Base-by-base conservation (phyloP, 2,113 vertebrate genomes). In the Puntigrus tetrazona region DNA sequence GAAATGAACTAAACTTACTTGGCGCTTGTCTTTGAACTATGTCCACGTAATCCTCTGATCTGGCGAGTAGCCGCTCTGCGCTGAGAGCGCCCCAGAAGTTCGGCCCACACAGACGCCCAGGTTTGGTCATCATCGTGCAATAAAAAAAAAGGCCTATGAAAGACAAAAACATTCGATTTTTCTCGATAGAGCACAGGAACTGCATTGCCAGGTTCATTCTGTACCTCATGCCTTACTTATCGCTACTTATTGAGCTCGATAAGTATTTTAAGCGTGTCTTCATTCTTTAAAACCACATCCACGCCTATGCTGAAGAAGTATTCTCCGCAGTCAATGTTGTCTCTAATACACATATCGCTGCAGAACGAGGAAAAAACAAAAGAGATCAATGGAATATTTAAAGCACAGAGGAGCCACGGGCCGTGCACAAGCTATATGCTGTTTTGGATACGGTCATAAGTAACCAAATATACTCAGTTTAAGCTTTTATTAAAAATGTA, bases 71-170 rank as follows among this genome's bases (percentile, higher is more conserved):
- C 97, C 96, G 0, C n/a, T 99, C 97, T 0, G 94, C 95, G 65
- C 96, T 98, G 85, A 99, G 90, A 0, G 97, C 97, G 3, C 97
- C 98, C 98, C 98, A 99, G 94, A 99, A 99, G 90, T 99, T 99
- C 0, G 96, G 97, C 98, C 98, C n/a, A n/a, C n/a, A 99, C 83
- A 99, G 87, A 74, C 96, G 96, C 75, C 96, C 96, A 0, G 87
- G 88, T 1, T 97, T 95, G 67, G 93, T 97, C 38, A 99, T 92
- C 92, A 99, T 92, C 0, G 98, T 0, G 96, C 94, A 11, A 98
- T 93, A 63, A 99, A 86, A 0, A 92, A 63, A 99, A 86, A 0
- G 94, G 92, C 85, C 96, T 97, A 25, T 20, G 63, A 14, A 36
- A 22, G 61, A 72, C 45, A 67, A 65, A 7, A 65, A 31, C 34